Conservation (phyloP, 1,140 invertebrate species). For the Heliconius hewitsoni region DNA sequence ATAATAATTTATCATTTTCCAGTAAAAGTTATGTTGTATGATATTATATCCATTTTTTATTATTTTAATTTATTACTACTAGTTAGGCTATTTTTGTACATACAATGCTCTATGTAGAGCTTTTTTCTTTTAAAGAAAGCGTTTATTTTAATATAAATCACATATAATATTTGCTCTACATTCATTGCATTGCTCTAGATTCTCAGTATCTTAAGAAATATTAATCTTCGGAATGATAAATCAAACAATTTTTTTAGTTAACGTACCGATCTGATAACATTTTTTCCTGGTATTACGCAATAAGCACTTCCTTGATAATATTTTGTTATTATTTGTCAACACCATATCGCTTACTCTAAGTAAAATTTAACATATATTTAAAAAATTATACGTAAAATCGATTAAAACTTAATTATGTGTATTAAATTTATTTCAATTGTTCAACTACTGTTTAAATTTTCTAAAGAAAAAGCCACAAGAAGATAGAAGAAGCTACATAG, state of each 20-base stretch:
- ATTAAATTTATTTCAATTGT: neutral
- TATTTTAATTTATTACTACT: too few species aligned
- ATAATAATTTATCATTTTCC: too few species aligned
- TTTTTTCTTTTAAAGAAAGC: too few species aligned
- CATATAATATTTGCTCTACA: too few species aligned
- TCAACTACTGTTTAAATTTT: too few species aligned
- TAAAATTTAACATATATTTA: neutral
- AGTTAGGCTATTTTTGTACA: too few species aligned
- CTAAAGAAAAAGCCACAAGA: neutral
- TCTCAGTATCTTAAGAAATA: neutral
- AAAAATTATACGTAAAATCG: neutral
- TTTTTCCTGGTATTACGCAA: neutral
- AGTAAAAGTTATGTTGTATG: too few species aligned
- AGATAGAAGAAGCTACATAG: neutral
- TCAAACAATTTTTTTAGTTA: neutral
- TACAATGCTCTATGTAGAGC: too few species aligned
- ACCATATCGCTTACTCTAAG: neutral
- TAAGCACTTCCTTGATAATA: neutral
- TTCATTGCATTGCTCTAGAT: neutral
- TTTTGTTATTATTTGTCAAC: slow-evolving; percentile 9
- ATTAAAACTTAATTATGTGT: neutral
- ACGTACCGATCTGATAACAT: neutral
- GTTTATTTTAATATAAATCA: too few species aligned
- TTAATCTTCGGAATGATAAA: neutral
- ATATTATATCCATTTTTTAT: too few species aligned